phyloP scores from a whole-genome alignment of 2,888 invertebrate species.

The Heliconius ethilla region DNA sequence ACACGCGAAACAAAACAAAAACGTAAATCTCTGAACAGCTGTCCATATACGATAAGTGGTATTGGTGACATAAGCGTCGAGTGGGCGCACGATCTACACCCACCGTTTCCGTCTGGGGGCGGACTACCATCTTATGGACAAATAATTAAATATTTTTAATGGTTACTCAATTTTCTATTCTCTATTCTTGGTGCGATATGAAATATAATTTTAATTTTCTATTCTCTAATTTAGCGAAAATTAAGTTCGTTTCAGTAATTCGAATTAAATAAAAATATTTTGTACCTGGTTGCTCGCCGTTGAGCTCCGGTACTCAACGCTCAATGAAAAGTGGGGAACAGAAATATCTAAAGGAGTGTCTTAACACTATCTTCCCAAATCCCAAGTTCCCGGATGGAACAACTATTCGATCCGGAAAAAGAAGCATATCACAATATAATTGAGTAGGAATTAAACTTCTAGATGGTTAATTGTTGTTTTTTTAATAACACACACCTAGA shows the following conservation, averaged over 20 bases:
- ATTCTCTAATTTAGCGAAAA: background rate
- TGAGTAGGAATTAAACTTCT: no score
- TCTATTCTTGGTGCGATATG: background rate
- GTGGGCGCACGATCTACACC: constrained; percentile 73
- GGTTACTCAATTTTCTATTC: background rate
- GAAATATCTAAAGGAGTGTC: no score
- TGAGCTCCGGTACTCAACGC: no score
- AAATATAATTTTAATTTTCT: background rate
- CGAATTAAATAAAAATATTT: no score
- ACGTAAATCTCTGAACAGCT: constrained; percentile 50
- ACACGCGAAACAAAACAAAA: constrained; percentile 24
- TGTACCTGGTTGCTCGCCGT: no score
- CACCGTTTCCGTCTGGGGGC: constrained; percentile 77
- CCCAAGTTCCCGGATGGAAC: no score
- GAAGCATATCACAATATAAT: no score
- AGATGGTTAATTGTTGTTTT: no score
- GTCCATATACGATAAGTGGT: constrained; percentile 72
- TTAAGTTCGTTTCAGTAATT: background rate
- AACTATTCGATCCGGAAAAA: no score
- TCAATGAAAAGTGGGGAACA: no score
- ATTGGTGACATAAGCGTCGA: constrained; percentile 74
- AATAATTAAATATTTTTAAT: constrained; percentile 44
- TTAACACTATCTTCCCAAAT: no score
- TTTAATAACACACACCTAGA: no score
- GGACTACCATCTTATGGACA: constrained; percentile 72